These are phyloP conservation scores for Eurystomus glaucurus DNA, from an alignment of 2,797 vertebrate species.

Conservation along the genomic window DNA sequence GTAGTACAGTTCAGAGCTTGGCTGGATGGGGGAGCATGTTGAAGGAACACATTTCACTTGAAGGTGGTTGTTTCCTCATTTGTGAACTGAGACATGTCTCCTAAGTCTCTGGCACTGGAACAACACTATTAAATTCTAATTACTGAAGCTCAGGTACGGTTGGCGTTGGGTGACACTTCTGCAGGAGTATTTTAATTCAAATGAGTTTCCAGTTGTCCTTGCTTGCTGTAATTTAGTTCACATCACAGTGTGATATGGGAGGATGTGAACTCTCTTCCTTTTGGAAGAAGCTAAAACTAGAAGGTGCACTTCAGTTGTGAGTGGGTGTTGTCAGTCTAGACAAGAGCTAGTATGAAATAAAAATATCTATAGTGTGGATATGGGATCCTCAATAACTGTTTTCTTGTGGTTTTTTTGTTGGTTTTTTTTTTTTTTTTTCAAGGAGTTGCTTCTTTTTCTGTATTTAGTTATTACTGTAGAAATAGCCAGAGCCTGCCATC, in stretches of 20 bases:
- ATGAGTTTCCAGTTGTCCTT: not conserved
- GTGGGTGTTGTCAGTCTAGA: not conserved
- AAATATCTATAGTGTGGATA: accelerated
- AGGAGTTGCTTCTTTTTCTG: not conserved
- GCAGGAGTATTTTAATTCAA: not conserved
- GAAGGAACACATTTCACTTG: not conserved
- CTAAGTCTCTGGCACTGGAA: not conserved
- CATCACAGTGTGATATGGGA: not conserved
- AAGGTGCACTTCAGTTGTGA: not conserved
- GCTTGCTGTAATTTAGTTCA: not conserved
- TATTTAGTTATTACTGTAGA: not conserved
- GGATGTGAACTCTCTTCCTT: not conserved
- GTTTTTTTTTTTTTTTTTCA: not conserved
- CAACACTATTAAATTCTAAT: not conserved
- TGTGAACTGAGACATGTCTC: accelerated
- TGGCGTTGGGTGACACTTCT: not conserved
- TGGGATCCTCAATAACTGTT: not conserved
- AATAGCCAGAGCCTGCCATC: not conserved
- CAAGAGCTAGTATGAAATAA: not conserved
- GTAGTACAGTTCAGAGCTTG: not conserved
- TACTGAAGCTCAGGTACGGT: not conserved
- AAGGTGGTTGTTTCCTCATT: not conserved
- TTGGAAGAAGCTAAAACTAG: not conserved
- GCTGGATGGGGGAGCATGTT: accelerated
- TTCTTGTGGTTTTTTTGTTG: too few relatives aligned